Percentiles rank a stretch among this genome's conserved stretches.
Conservation (phyloP, 2,888 invertebrate species). For the Tenthredo mesomela region DNA sequence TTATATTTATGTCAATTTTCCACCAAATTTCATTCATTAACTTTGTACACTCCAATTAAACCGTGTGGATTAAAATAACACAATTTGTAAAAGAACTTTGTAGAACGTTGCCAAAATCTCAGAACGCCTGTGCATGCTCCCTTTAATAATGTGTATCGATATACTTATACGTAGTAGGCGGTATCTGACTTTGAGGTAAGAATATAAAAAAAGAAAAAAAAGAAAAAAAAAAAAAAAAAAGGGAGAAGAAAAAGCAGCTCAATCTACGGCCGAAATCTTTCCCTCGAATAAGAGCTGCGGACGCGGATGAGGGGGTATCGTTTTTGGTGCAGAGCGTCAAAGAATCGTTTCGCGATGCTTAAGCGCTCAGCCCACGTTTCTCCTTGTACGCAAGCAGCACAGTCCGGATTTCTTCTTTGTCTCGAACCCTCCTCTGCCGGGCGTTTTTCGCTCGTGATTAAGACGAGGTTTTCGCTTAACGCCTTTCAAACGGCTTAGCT, state of each 20-base stretch:
- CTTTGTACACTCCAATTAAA: not conserved
- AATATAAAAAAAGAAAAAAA: not conserved
- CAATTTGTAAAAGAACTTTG: not conserved
- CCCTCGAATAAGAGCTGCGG: slow-evolving; percentile 18
- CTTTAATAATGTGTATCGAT: not conserved
- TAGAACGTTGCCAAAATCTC: not conserved
- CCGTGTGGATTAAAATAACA: not conserved
- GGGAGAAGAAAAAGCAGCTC: not conserved
- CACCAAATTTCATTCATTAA: not conserved
- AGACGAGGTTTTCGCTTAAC: slow-evolving; percentile 49
- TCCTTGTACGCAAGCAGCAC: slow-evolving; percentile 27
- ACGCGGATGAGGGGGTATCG: not conserved
- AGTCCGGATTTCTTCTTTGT: slow-evolving; percentile 45
- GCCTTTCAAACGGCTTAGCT: slow-evolving; percentile 45
- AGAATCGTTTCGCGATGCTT: slow-evolving; percentile 43
- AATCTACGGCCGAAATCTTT: slow-evolving; percentile 38
- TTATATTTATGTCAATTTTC: not conserved
- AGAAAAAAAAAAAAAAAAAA: not conserved
- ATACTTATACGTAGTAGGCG: not conserved
- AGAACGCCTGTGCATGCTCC: not conserved
- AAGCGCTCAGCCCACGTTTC: slow-evolving; percentile 34
- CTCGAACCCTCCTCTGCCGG: slow-evolving; percentile 24
- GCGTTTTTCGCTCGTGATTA: slow-evolving; percentile 42
- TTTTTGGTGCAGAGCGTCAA: slow-evolving; percentile 42
- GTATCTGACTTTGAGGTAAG: not conserved